These are phyloP conservation scores for Plotosus lineatus DNA, from an alignment of 2,113 vertebrate species.

Conservation along the genomic window DNA sequence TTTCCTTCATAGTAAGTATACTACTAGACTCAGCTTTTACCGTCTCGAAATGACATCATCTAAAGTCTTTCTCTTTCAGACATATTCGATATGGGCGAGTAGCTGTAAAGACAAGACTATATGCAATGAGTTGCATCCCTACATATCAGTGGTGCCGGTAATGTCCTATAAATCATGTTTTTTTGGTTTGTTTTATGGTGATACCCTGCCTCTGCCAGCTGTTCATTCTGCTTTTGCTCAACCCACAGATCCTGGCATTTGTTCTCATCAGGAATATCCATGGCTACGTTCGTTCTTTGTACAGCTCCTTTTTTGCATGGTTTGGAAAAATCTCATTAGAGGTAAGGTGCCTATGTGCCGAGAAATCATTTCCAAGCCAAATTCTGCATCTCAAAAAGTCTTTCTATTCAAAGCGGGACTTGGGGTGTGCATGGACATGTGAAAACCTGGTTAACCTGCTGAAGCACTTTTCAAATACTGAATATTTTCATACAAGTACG, in stretches of 20 bases:
- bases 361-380: not conserved
- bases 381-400: not conserved
- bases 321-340: slow-evolving; percentile 97
- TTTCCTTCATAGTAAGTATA: slow-evolving; percentile 86
- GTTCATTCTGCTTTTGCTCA: slow-evolving; percentile 16
- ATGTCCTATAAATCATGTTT: not conserved
- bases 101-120: slow-evolving; percentile 94
- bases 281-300: slow-evolving; percentile 88
- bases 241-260: slow-evolving; percentile 89
- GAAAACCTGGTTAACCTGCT: not conserved
- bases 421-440: not conserved
- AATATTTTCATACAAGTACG: not conserved
- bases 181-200: not conserved
- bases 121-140: slow-evolving; percentile 95
- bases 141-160: slow-evolving; percentile 95
- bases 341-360: slow-evolving; percentile 69
- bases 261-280: slow-evolving; percentile 97
- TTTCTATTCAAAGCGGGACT: not conserved
- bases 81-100: slow-evolving; percentile 97
- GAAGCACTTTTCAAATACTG: not conserved
- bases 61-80: slow-evolving; percentile 66
- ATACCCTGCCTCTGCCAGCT: not conserved
- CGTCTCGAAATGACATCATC: not conserved
- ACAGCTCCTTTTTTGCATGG: slow-evolving; percentile 98
- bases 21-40: not conserved